A percentile compares a stretch with the other conserved stretches of the same genome.
phyloP scores from a whole-genome alignment of 1,140 invertebrate genomes.

The Zelostemma sp. region DNA sequence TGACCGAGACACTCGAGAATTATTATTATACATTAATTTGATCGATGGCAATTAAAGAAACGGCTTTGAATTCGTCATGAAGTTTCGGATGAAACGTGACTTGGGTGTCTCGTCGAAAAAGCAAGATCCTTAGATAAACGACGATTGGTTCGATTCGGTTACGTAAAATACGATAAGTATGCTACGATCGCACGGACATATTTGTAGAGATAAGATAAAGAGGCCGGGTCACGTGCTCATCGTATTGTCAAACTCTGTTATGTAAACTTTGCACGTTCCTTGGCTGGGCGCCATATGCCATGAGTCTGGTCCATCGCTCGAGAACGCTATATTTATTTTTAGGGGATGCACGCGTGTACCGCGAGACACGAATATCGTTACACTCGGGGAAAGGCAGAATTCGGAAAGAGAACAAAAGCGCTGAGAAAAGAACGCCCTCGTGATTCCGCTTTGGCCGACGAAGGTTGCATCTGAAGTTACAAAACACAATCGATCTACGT shows the following conservation, averaged over 20 bases:
- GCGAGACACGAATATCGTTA: neutral
- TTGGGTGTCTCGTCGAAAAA: neutral
- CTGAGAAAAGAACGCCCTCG: too few species aligned
- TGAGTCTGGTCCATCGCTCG: slow-evolving; percentile 36
- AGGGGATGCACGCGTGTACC: slow-evolving; percentile 39
- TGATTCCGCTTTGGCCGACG: too few species aligned
- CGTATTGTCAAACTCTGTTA: slow-evolving; percentile 68
- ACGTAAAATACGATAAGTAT: slow-evolving; percentile 59
- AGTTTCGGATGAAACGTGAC: too few species aligned
- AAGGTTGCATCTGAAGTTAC: slow-evolving; percentile 31
- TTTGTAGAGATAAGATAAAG: slow-evolving; percentile 64
- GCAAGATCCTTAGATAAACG: slow-evolving; percentile 32
- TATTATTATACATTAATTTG: too few species aligned
- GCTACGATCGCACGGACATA: slow-evolving; percentile 47
- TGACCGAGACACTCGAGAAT: too few species aligned
- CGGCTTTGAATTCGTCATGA: too few species aligned
- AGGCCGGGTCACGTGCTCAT: slow-evolving; percentile 62
- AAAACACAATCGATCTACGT: slow-evolving; percentile 42
- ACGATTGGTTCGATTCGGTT: slow-evolving; percentile 48
- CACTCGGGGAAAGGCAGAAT: too few species aligned
- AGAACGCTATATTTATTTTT: slow-evolving; percentile 53
- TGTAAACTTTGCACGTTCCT: slow-evolving; percentile 64
- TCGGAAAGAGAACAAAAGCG: too few species aligned
- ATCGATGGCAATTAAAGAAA: too few species aligned
- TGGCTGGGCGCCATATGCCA: slow-evolving; percentile 58